Evolutionary conservation across 2,797 vertebrate species (phyloP).

Genomic region (Dallia pectoralis): DNA sequence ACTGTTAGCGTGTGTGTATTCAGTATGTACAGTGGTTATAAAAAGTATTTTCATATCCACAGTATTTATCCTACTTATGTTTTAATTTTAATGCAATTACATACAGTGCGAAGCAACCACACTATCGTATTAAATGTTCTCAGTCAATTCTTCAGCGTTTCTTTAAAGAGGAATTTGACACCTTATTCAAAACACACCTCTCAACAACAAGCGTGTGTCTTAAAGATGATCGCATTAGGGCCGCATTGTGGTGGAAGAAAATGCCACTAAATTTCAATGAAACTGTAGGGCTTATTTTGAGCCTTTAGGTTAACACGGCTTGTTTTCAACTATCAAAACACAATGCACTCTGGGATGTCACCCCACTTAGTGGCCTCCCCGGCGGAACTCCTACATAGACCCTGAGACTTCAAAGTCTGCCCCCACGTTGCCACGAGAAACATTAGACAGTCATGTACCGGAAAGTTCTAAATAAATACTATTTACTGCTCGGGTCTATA

Average conservation of each 20-base stretch:
- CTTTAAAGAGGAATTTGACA: neutral
- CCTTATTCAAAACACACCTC: neutral
- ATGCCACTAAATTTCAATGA: no score
- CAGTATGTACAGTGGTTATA: no score
- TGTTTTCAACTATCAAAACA: slow-evolving; percentile 36
- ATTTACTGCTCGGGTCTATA: slow-evolving; percentile 26
- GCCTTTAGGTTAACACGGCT: neutral
- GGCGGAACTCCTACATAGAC: slow-evolving; percentile 48
- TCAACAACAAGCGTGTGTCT: neutral
- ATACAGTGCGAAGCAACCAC: neutral
- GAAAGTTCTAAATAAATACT: neutral
- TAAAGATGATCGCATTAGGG: neutral
- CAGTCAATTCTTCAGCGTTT: no score
- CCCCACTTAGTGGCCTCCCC: slow-evolving; percentile 50
- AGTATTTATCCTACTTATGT: no score
- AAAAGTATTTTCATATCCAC: no score
- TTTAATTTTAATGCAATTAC: no score
- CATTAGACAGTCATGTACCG: neutral
- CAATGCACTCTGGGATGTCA: slow-evolving; percentile 54
- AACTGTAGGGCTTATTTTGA: neutral
- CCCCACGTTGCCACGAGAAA: slow-evolving; percentile 33
- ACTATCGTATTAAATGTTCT: neutral
- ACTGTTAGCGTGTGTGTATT: no score
- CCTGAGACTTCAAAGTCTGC: slow-evolving; percentile 41
- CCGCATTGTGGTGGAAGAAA: neutral